Evolutionary conservation across 2,888 invertebrate genomes (phyloP).

Genomic region (Drosophila fungiperda): DNA sequence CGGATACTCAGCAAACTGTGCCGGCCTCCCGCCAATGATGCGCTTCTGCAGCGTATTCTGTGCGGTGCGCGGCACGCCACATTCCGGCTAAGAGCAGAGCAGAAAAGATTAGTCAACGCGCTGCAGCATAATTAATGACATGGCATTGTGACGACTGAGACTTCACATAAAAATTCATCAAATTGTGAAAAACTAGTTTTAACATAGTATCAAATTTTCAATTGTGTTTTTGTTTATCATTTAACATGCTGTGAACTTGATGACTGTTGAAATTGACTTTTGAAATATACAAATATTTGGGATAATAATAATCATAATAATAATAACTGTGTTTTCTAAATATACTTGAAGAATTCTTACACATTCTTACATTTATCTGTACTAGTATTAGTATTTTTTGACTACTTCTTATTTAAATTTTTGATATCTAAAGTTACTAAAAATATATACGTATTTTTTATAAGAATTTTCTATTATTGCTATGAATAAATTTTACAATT

Average conservation of each 20-base stretch:
- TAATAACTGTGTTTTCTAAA: neutral
- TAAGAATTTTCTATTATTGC: too few species aligned
- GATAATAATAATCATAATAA: neutral
- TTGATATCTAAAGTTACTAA: neutral
- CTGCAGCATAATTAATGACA: slow-evolving; percentile 39
- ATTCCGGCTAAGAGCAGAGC: slow-evolving; percentile 86
- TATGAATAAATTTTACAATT: too few species aligned
- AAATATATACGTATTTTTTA: too few species aligned
- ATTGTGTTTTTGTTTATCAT: slow-evolving; percentile 32
- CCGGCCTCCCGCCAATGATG: slow-evolving; percentile 93
- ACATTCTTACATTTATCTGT: slow-evolving; percentile 10
- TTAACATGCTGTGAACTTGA: slow-evolving; percentile 36
- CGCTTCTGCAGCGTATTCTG: slow-evolving; percentile 88
- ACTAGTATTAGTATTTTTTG: neutral
- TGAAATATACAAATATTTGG: neutral
- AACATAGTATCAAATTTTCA: slow-evolving; percentile 18
- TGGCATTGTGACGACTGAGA: slow-evolving; percentile 25
- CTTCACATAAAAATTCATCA: neutral
- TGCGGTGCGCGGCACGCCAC: slow-evolving; percentile 88
- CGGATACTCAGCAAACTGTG: slow-evolving; percentile 90
- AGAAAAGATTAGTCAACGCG: slow-evolving; percentile 28
- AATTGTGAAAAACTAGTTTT: slow-evolving; percentile 41
- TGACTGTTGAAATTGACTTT: slow-evolving; percentile 22
- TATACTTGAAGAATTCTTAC: slow-evolving; percentile 15
- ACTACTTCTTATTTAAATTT: too few species aligned